Evolutionary conservation across 1,140 invertebrate species (phyloP).

Genomic region (Atta texana): DNA sequence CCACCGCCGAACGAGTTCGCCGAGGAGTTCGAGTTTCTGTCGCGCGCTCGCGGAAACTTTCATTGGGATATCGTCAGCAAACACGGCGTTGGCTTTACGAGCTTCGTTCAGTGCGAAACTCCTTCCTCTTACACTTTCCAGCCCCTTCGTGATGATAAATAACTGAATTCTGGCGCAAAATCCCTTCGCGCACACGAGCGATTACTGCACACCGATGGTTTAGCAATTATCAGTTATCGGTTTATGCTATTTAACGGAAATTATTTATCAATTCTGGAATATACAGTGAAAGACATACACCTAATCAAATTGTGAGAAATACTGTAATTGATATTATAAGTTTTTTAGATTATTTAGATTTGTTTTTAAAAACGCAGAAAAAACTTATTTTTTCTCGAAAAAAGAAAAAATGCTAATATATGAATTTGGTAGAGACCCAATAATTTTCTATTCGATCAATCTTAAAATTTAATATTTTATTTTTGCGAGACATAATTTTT

Average conservation of each 20-base stretch:
- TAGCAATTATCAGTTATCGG: slow-evolving; percentile 44
- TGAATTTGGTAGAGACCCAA: not conserved
- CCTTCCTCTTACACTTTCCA: slow-evolving; percentile 39
- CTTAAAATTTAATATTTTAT: not conserved
- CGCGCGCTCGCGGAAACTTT: slow-evolving; percentile 60
- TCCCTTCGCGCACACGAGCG: not conserved
- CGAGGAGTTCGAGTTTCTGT: slow-evolving; percentile 53
- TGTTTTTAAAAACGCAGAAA: not conserved
- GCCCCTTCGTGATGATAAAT: slow-evolving; percentile 57
- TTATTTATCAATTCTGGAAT: slow-evolving; percentile 28
- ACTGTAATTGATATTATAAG: not conserved
- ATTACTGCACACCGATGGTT: slow-evolving; percentile 32
- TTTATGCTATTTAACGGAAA: slow-evolving; percentile 19
- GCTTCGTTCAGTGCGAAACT: slow-evolving; percentile 49
- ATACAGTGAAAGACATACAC: not conserved
- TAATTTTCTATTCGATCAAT: not conserved
- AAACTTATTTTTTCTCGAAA: slow-evolving; percentile 1
- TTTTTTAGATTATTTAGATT: not conserved
- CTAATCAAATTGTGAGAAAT: not conserved
- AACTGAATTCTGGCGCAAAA: slow-evolving; percentile 42
- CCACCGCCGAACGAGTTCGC: slow-evolving; percentile 50
- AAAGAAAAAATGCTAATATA: not conserved
- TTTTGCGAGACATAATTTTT: not conserved
- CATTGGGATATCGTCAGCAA: slow-evolving; percentile 62
- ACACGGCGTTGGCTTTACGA: slow-evolving; percentile 58